These are phyloP conservation scores for Kryptopterus vitreolus DNA, from an alignment of 2,797 vertebrate genomes.

Conservation along the genomic window DNA sequence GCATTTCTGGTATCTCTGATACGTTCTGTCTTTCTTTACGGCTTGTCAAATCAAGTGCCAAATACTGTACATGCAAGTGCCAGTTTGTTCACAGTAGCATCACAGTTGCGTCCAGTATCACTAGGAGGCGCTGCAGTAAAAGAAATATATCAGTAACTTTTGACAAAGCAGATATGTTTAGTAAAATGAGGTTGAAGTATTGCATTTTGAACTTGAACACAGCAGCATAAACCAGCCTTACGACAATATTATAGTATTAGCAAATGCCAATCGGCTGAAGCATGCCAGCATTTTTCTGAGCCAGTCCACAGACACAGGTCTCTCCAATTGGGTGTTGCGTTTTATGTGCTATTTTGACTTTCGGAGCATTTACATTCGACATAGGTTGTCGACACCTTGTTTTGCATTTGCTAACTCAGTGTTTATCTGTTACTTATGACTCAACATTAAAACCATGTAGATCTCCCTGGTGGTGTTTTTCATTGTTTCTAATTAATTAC, in stretches of 20 bases:
- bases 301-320: constrained; percentile 4
- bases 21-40: background rate
- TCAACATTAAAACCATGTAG: background rate
- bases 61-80: constrained; percentile 8
- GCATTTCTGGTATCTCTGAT: background rate
- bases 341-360: constrained; percentile 2
- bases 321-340: background rate
- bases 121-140: background rate
- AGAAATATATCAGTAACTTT: background rate
- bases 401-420: constrained; percentile 7
- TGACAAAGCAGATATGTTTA: background rate
- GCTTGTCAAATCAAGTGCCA: constrained; percentile 10
- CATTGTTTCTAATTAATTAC: background rate
- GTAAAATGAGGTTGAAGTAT: background rate
- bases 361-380: background rate
- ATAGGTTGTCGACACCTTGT: too few species aligned
- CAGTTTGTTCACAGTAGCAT: constrained; percentile 9
- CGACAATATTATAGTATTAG: background rate
- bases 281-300: constrained; percentile 42
- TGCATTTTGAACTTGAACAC: background rate
- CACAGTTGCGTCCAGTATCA: background rate
- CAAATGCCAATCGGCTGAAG: constrained; percentile 3
- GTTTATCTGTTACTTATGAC: background rate
- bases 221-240: background rate
- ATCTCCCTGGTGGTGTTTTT: background rate